Conservation (phyloP, 2,113 vertebrate species). For the Philantomba maxwellii region DNA sequence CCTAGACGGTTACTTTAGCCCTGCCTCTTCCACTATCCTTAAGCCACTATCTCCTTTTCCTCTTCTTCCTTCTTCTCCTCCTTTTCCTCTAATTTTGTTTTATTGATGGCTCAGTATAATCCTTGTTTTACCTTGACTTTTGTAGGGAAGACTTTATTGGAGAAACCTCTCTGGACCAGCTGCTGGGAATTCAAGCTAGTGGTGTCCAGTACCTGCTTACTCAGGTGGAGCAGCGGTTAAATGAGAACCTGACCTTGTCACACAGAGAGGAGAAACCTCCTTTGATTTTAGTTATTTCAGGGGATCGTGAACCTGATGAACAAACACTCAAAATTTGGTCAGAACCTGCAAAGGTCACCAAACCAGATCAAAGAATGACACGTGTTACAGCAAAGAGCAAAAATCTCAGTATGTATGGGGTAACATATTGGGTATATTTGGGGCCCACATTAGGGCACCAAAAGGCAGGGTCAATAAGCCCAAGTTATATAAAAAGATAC, state of each 20-base stretch:
- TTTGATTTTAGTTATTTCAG: neutral
- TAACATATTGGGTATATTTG: neutral
- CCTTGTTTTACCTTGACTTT: constrained; percentile 6
- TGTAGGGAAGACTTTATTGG: constrained; percentile 19
- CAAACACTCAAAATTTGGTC: neutral
- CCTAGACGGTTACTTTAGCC: neutral
- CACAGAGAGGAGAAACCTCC: neutral
- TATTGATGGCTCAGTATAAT: neutral
- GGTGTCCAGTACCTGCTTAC: neutral
- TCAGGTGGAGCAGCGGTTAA: neutral
- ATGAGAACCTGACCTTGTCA: constrained; percentile 47
- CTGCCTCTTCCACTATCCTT: neutral
- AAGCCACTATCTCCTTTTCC: neutral
- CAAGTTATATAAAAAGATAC: neutral
- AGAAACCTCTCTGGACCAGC: neutral
- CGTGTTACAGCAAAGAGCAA: neutral
- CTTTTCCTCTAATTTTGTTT: neutral
- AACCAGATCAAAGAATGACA: neutral
- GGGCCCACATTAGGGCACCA: neutral
- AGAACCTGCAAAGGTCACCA: neutral
- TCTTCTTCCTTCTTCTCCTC: neutral
- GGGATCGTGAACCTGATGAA: neutral
- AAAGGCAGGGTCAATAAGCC: neutral
- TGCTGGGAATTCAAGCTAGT: constrained; percentile 16
- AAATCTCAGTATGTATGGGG: constrained; percentile 25